Base-by-base conservation (phyloP, 2,113 vertebrate species). In the Meriones unguiculatus region DNA sequence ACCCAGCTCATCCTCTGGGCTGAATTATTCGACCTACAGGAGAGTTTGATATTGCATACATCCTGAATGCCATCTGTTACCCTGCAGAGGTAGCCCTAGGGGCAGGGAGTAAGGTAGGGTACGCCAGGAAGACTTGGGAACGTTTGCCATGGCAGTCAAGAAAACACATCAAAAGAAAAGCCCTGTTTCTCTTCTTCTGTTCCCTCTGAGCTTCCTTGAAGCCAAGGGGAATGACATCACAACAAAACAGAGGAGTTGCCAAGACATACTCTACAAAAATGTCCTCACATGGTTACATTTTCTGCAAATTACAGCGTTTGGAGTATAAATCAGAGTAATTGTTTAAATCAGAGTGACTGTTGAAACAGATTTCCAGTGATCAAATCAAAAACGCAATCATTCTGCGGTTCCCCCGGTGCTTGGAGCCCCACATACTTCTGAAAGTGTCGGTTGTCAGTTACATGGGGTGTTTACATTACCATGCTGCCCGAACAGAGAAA, bases 321-420 rank as follows among this genome's bases (percentile, higher is more conserved):
- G 98, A 98, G 98, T 98, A 99, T 99, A 99, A 99, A 99, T 99
- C 98, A 99, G 98, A 98, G 98, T 98, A 99, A 99, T 98, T 99
- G 98, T 98, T 98, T 98, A 98, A 98, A 99, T 98, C 98, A 98
- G 98, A 98, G 98, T 98, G 98, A 99, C 98, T 98, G 98, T 98
- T 99, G 98, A 98, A 99, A 98, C 98, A 99, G 99, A 99, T 99
- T 99, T 99, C 98, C 98, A 98, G 98, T 98, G 98, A 98, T 99
- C 98, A 98, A 99, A 98, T 99, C 98, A 98, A 98, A 99, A 98
- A 98, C 96, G 98, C 97, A 98, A 98, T 98, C 98, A 98, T 98
- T 98, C 98, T 98, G 98, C 97, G 98, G 98, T 98, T 98, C 98
- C 97, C 98, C 97, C 97, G 96, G 98, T 98, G 98, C 98, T 98